A percentile compares a stretch with the other conserved stretches of the same genome.
Evolutionary conservation across 2,888 invertebrate genomes (phyloP).

Genomic region (Heliconius sara): DNA sequence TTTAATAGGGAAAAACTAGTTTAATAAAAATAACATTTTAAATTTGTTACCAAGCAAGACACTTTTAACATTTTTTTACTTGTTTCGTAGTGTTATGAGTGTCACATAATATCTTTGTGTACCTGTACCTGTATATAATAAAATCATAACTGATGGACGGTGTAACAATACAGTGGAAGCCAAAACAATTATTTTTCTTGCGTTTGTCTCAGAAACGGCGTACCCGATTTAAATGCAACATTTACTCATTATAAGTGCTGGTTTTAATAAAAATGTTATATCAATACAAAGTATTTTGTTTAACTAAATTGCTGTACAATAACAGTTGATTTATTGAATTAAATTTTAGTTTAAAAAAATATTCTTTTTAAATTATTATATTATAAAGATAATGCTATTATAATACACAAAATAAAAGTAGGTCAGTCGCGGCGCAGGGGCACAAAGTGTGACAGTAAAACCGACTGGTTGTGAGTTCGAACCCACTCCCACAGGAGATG

Average conservation of each 20-base stretch:
- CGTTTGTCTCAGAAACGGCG: neutral
- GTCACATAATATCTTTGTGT: no score
- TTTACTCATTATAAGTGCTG: neutral
- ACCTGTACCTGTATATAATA: no score
- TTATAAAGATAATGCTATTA: neutral
- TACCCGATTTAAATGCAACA: no score
- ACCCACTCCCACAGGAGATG: no score
- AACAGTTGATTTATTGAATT: neutral
- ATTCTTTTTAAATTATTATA: neutral
- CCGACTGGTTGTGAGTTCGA: no score
- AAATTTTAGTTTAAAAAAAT: neutral
- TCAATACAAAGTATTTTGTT: neutral
- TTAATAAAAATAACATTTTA: neutral
- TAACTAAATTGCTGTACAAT: neutral
- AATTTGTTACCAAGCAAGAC: neutral
- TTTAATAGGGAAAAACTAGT: neutral
- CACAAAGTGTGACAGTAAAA: no score
- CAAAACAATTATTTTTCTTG: neutral
- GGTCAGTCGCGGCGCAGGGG: no score
- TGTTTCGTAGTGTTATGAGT: neutral
- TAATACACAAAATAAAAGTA: neutral
- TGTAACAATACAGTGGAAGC: neutral
- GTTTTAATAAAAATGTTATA: neutral
- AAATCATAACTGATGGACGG: no score
- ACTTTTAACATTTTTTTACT: neutral